These are phyloP conservation scores for Sinhomidia bicolor DNA, from an alignment of 2,888 invertebrate genomes.

Conservation along the genomic window DNA sequence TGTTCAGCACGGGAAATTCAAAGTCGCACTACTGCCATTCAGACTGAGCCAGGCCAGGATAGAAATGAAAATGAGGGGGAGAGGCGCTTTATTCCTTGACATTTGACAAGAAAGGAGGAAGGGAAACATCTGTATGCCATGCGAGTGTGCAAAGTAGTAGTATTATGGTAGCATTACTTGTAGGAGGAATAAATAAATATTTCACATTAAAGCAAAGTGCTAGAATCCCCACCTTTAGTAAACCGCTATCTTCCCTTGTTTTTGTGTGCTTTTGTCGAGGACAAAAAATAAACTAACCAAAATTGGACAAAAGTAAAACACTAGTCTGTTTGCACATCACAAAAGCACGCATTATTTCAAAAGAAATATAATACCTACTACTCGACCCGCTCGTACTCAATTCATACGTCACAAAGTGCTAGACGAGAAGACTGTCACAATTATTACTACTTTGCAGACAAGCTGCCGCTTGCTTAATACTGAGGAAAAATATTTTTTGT, in stretches of 20 bases:
- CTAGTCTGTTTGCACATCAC: too few species aligned
- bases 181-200: not conserved
- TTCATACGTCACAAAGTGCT: too few species aligned
- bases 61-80: not conserved
- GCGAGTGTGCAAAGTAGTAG: not conserved
- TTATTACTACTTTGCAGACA: too few species aligned
- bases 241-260: not conserved
- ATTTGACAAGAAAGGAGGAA: not conserved
- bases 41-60: not conserved
- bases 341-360: not conserved
- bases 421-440: too few species aligned
- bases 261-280: not conserved
- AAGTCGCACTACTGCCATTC: not conserved
- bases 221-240: not conserved
- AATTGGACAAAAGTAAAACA: not conserved
- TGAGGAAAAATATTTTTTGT: too few species aligned
- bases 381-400: too few species aligned
- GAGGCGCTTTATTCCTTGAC: constrained; percentile 19
- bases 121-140: constrained; percentile 30
- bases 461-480: too few species aligned
- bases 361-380: too few species aligned
- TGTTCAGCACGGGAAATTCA: not conserved
- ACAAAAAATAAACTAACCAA: not conserved
- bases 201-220: not conserved
- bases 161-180: too few species aligned